Evolutionary conservation across 2,797 vertebrate species (phyloP), one percentile per base, ranked within the genome.

Genomic region (Gila robusta): DNA sequence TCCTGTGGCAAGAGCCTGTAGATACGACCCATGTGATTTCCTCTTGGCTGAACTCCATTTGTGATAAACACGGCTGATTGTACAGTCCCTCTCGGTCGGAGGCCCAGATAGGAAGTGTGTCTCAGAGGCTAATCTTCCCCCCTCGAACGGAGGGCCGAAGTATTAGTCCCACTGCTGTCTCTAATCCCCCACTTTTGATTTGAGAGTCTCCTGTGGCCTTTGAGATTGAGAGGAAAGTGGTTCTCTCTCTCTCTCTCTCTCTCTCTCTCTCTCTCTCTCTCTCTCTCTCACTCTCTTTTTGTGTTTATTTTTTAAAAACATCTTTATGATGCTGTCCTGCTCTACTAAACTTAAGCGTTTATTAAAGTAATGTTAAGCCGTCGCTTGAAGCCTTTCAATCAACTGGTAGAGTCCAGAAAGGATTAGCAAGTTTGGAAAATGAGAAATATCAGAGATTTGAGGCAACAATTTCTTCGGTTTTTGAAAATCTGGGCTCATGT

Each of bases 361-460:
- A 93, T 94, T 95, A 94, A 94, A 94, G 91, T 85, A 88, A 86
- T 90, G 91, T 91, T 94, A 95, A 95, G 93, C 93, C 71, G 71
- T 91, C 12, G 64, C 91, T 92, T 91, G 89, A 92, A 93, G 92
- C 90, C 64, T 93, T 94, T 94, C 91, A 92, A 90, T 93, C 93
- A 71, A 88, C 90, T 70, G 89, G 35, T 35, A 35, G 41, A 52
- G 90, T 85, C 92, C 89, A 89, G 81, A 71, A 87, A 88, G 92
- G 93, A 95, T 95, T 95, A 94, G 88, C 87, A 91, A 86, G 89
- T 92, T 94, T 86, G 89, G 85, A 73, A 67, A 91, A 89, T 85
- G 88, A 91, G 84, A 89, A 93, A 94, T 91, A 91, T 91, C 35
- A 78, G 81, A 90, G 91, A 90, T 89, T 93, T 88, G 84, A 69